phyloP scores from a whole-genome alignment of 1,140 invertebrate genomes.

The Mya arenaria region DNA sequence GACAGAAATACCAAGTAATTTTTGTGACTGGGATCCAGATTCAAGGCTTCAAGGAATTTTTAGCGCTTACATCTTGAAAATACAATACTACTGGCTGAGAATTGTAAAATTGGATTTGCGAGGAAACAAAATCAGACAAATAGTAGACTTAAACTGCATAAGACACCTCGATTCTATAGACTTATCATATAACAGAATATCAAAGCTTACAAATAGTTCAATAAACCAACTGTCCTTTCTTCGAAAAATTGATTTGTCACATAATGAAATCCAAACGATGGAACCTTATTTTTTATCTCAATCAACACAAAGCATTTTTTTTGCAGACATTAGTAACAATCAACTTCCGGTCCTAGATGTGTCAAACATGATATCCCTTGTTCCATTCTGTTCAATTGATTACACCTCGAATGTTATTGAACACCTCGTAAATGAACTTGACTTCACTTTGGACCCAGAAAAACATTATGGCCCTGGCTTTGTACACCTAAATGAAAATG shows the following conservation, averaged over 20 bases:
- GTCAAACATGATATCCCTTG: constrained; percentile 1
- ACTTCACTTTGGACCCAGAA: background rate
- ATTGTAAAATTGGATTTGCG: constrained; percentile 11
- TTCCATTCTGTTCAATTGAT: constrained; percentile 18
- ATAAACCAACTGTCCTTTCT: constrained; percentile 4
- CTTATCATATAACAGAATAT: constrained; percentile 2
- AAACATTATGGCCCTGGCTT: constrained; percentile 44
- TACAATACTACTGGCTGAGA: background rate
- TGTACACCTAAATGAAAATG: constrained; percentile 5
- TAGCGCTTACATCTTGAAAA: background rate
- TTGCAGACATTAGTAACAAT: constrained; percentile 25
- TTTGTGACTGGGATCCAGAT: constrained; percentile 43
- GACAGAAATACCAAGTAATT: constrained; percentile 45
- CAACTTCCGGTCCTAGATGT: constrained; percentile 28
- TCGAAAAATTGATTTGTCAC: background rate
- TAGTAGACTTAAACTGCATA: constrained; percentile 32
- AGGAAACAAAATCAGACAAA: constrained; percentile 16
- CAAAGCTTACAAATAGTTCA: constrained; percentile 15
- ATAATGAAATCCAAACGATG: constrained; percentile 20
- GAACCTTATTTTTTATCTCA: constrained; percentile 1
- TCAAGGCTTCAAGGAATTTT: background rate
- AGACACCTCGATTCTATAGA: background rate
- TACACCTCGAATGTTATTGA: constrained; percentile 13
- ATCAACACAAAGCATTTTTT: constrained; percentile 2
- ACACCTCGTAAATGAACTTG: background rate